phyloP scores from a whole-genome alignment of 2,113 vertebrate species.

The Lampris incognitus region DNA sequence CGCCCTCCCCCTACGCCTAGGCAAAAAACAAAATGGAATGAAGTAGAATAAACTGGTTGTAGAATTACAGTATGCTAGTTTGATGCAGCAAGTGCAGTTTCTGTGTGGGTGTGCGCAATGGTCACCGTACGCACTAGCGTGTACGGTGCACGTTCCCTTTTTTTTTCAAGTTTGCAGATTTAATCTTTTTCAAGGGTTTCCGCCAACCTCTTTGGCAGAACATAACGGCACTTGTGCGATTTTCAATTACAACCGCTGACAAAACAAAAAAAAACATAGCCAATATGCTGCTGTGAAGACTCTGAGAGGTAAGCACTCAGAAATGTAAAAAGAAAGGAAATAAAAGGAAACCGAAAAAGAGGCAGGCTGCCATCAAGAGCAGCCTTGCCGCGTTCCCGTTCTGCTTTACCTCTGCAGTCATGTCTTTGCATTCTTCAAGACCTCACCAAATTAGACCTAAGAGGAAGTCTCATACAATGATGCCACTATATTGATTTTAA shows the following conservation, averaged over 20 bases:
- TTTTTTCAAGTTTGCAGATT: not conserved
- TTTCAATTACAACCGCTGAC: not conserved
- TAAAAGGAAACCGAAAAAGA: no score
- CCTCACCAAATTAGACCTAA: constrained; percentile 46
- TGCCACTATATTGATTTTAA: constrained; percentile 73
- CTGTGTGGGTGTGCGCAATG: not conserved
- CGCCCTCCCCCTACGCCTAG: not conserved
- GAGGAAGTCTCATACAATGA: constrained; percentile 61
- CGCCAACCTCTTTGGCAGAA: not conserved
- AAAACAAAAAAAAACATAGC: constrained; percentile 2
- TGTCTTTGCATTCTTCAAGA: constrained; percentile 18
- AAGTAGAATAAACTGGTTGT: not conserved
- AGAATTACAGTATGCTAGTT: constrained; percentile 5
- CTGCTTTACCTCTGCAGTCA: not conserved
- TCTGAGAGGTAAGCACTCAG: constrained; percentile 14
- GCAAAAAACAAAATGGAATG: no score
- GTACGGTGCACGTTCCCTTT: not conserved
- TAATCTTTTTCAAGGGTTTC: not conserved
- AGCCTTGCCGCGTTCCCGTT: not conserved
- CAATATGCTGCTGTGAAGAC: not conserved
- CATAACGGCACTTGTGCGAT: not conserved
- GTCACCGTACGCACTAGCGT: not conserved
- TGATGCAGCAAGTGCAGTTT: not conserved
- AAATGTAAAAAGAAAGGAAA: not conserved
- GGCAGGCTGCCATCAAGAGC: not conserved